Conservation (phyloP, 2,113 vertebrate species). For the Polyodon spathula region DNA sequence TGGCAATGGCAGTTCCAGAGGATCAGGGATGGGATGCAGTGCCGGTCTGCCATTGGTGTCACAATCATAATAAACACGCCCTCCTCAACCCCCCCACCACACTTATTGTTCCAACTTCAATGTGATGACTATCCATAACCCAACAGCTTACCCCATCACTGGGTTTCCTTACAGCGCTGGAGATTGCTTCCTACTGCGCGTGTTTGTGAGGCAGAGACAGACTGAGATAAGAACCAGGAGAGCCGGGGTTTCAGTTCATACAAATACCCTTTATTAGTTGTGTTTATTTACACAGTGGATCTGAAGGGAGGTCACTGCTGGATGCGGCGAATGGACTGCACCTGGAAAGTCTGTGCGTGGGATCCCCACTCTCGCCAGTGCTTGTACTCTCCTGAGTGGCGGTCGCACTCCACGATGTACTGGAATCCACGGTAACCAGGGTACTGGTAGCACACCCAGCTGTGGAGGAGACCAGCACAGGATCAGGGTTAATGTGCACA, state of each 20-base stretch:
- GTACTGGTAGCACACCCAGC: conserved; percentile 78
- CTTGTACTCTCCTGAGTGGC: conserved; percentile 78
- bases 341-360: conserved; percentile 81
- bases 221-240: conserved; percentile 44
- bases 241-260: conserved; percentile 7
- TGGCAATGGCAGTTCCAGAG: too few relatives aligned
- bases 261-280: background rate
- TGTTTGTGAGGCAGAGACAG: too few relatives aligned
- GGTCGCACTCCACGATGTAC: conserved; percentile 86
- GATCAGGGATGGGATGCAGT: too few relatives aligned
- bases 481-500: background rate
- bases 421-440: conserved; percentile 88
- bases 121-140: too few relatives aligned
- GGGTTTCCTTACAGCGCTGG: too few relatives aligned
- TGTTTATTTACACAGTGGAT: background rate
- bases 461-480: conserved; percentile 4
- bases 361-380: conserved; percentile 82
- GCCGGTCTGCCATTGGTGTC: too few relatives aligned
- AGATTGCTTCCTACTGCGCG: too few relatives aligned
- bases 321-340: conserved; percentile 86
- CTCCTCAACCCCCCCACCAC: too few relatives aligned
- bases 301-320: conserved; percentile 65
- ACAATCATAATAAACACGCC: too few relatives aligned
- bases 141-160: too few relatives aligned
- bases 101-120: too few relatives aligned